Base-by-base conservation (phyloP, 2,113 vertebrate genomes). In the Burhinus bistriatus region DNA sequence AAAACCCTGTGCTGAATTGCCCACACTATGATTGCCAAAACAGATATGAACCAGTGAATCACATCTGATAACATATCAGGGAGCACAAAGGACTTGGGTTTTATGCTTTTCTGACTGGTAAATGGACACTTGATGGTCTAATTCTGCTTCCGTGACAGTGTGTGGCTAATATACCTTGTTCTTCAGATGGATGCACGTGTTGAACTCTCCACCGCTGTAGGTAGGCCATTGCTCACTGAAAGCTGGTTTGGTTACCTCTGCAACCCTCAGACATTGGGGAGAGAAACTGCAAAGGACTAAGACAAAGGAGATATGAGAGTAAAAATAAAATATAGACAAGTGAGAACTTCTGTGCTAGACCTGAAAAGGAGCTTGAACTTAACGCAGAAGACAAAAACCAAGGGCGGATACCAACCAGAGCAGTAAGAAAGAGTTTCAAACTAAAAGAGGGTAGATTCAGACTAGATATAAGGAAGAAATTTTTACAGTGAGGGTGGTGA, bases 21-120 rank as follows among this genome's bases (percentile, higher is more conserved):
- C 69, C 49, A 3, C 27, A 8, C 40, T 79, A 1, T 21, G 84
- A 57, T 82, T 85, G 78, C 65, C 36, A 45, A 22, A 76, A 21
- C 4, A 87, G 84, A 79, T 95, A 96, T 0, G 4, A n/a, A 71
- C 66, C 27, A 6, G 44, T 96, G 84, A 97, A 87, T 96, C 95
- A 96, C 21, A 79, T 72, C 84, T 95, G 96, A 96, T 96, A 97
- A 76, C 61, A 1, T 97, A 97, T 87, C 95, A 95, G 52, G 12
- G 73, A 82, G 34, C 84, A 45, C 68, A 47, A 44, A 79, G 52
- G 40, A 72, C 84, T 57, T 83, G 91, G 0, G 1, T 6, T 96
- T 94, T 76, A 91, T 87, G 81, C 40, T 82, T 38, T 89, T 80
- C 69, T 64, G 52, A 12, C 52, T 52, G 17, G 38, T 30, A 61